A percentile compares a stretch with the other conserved stretches of the same genome.
phyloP scores from a whole-genome alignment of 2,797 vertebrate genomes.

The Brachyalestes nurse region DNA sequence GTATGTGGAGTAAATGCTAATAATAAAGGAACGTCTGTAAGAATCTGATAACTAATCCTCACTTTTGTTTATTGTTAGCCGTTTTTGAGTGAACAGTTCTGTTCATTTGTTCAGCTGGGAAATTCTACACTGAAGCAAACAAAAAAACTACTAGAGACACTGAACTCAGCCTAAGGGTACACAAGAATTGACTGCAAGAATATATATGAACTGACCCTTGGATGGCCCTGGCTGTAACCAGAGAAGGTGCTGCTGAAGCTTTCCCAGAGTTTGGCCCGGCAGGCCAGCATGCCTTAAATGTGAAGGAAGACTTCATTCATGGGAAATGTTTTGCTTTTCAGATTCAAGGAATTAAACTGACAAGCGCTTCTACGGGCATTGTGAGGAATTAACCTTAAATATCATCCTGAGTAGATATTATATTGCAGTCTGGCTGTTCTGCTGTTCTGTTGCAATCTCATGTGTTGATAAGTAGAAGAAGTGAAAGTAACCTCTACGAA shows the following conservation, averaged over 20 bases:
- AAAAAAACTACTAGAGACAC: background rate
- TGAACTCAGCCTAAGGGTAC: background rate
- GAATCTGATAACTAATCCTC: background rate
- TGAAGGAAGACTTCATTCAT: slow-evolving; percentile 2
- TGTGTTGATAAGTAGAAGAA: too few relatives aligned
- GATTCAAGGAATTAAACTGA: background rate
- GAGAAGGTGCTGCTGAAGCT: slow-evolving; percentile 5
- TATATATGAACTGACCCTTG: background rate
- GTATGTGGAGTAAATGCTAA: too few relatives aligned
- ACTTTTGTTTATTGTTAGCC: slow-evolving; percentile 5
- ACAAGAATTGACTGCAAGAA: background rate
- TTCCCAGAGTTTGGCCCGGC: background rate
- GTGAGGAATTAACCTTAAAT: background rate
- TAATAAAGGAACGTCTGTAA: background rate
- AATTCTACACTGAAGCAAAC: background rate
- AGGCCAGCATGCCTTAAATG: background rate
- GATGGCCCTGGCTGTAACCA: background rate
- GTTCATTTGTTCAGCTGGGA: background rate
- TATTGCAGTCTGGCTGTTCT: background rate
- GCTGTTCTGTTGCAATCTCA: background rate
- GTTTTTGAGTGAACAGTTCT: background rate
- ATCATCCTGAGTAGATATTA: too few relatives aligned
- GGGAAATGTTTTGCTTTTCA: slow-evolving; percentile 10
- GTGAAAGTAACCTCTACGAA: background rate
- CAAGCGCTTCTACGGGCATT: background rate